Evolutionary conservation across 2,113 vertebrate genomes (phyloP).

Genomic region (Salvelinus fontinalis): DNA sequence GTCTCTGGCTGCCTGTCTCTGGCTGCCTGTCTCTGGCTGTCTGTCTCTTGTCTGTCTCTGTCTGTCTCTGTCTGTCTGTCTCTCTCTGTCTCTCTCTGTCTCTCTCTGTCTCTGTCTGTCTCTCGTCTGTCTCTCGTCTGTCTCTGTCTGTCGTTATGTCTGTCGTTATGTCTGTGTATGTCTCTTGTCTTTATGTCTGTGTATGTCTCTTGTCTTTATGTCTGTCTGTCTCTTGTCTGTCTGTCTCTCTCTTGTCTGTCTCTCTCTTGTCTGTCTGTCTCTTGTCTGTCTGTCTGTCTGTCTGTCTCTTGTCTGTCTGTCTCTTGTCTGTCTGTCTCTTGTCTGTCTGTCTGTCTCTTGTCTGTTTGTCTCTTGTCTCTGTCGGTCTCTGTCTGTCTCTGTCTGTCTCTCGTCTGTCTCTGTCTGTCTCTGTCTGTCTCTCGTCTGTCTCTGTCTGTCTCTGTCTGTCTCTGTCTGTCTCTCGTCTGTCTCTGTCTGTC

Average conservation of each 20-base stretch:
- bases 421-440: too few species aligned
- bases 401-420: too few species aligned
- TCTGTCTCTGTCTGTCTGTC: too few species aligned
- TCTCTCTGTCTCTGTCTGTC: slow-evolving; percentile 3
- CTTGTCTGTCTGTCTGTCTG: neutral
- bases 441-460: too few species aligned
- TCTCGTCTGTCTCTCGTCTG: neutral
- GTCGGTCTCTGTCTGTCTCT: neutral
- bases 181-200: neutral
- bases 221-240: neutral
- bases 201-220: neutral
- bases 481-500: too few species aligned
- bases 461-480: too few species aligned
- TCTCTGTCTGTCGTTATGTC: neutral
- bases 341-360: neutral
- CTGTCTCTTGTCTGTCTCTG: neutral
- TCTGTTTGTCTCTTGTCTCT: too few species aligned
- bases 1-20: neutral
- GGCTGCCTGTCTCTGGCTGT: neutral
- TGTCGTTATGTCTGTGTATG: neutral
- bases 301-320: neutral
- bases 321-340: neutral
- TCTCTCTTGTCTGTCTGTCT: neutral
- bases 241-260: neutral
- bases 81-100: neutral